A percentile compares a stretch with the other conserved stretches of the same genome.
Evolutionary conservation across 2,797 vertebrate species (phyloP).

Genomic region (Streptopelia turtur): DNA sequence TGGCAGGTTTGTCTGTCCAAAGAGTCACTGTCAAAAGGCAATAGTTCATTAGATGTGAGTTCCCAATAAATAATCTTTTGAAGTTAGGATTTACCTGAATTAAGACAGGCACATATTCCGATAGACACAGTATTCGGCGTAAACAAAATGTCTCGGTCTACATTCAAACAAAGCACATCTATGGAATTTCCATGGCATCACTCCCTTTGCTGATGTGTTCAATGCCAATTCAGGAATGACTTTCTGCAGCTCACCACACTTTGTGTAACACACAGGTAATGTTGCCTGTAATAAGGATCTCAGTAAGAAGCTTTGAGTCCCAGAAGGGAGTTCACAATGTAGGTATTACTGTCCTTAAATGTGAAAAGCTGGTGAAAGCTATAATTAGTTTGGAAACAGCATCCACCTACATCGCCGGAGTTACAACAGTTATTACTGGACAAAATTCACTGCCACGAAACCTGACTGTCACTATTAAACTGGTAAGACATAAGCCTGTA

Average conservation of each 20-base stretch:
- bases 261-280: background rate
- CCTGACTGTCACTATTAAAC: background rate
- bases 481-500: fast-evolving
- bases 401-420: background rate
- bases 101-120: background rate
- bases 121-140: background rate
- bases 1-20: background rate
- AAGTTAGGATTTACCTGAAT: background rate
- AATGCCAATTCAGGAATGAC: background rate
- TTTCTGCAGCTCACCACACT: background rate
- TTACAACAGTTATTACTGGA: background rate
- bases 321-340: background rate
- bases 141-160: background rate
- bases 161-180: background rate
- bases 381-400: background rate
- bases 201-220: background rate
- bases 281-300: background rate
- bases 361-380: background rate
- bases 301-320: background rate
- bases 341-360: background rate
- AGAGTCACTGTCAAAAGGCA: background rate
- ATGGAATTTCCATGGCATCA: background rate
- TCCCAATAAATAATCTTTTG: background rate
- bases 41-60: background rate
- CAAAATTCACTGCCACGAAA: background rate